Conservation (phyloP, 1,140 invertebrate genomes). For the Drosophila truncata region DNA sequence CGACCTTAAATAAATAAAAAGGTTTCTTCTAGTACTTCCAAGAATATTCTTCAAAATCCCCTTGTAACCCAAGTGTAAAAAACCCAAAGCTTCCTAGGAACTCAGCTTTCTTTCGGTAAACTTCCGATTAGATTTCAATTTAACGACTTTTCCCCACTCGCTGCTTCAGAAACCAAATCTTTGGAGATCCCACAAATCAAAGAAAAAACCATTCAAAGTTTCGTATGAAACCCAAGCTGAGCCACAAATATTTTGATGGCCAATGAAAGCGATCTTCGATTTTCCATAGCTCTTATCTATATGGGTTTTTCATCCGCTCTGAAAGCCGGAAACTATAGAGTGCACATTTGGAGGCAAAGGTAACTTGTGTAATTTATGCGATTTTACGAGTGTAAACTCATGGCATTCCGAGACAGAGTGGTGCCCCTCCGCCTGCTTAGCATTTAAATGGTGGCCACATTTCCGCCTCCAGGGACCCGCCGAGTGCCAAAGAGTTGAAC, state of each 20-base stretch:
- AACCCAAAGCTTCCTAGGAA: conserved; percentile 18
- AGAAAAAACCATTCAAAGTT: conserved; percentile 8
- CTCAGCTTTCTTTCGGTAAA: conserved; percentile 15
- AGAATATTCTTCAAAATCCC: background rate
- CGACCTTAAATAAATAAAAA: background rate
- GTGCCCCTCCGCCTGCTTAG: conserved; percentile 61
- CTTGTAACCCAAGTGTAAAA: background rate
- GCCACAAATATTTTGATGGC: conserved; percentile 59
- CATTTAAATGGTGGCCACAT: conserved; percentile 76
- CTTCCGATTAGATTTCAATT: conserved; percentile 21
- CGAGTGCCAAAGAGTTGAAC: conserved; percentile 64
- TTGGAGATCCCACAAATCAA: conserved; percentile 22
- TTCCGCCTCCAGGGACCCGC: conserved; percentile 54
- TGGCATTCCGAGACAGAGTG: conserved; percentile 55
- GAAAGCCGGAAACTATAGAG: conserved; percentile 71
- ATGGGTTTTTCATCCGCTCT: conserved; percentile 42
- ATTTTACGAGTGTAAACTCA: conserved; percentile 27
- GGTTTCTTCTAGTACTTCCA: background rate
- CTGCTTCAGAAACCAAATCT: conserved; percentile 8
- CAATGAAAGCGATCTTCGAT: conserved; percentile 37
- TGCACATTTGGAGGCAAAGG: conserved; percentile 54
- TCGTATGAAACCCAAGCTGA: conserved; percentile 32
- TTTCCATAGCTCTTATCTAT: conserved; percentile 63
- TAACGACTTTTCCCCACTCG: conserved; percentile 15
- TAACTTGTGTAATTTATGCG: conserved; percentile 59